A percentile compares a stretch with the other conserved stretches of the same genome.
Evolutionary conservation across 1,140 invertebrate genomes (phyloP).

Genomic region (Drosophila ogumai): DNA sequence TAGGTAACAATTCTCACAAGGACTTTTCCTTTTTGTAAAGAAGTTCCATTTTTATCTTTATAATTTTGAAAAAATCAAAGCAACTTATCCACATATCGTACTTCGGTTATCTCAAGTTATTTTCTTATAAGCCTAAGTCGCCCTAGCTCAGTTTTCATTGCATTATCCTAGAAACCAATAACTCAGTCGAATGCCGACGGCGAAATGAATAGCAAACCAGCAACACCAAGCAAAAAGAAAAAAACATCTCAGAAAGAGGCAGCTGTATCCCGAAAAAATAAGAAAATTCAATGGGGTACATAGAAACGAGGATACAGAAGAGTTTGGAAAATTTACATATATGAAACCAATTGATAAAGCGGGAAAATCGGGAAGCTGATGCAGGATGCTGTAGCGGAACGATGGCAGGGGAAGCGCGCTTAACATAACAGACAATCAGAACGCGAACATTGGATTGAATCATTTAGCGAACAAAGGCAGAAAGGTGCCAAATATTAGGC

Average conservation of each 20-base stretch:
- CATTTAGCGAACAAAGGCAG: constrained; percentile 59
- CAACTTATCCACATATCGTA: not conserved
- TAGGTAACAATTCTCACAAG: not conserved
- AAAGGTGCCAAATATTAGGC: constrained; percentile 77
- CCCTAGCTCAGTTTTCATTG: not conserved
- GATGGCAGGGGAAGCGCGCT: constrained; percentile 21
- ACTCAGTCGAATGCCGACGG: constrained; percentile 9
- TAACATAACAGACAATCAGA: constrained; percentile 53
- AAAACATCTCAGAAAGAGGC: constrained; percentile 29
- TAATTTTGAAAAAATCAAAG: not conserved
- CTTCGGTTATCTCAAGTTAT: no score
- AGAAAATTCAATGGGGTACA: constrained; percentile 21
- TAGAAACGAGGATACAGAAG: constrained; percentile 7
- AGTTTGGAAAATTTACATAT: constrained; percentile 66
- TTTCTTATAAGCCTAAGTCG: not conserved
- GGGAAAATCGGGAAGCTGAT: constrained; percentile 10
- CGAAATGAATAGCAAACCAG: constrained; percentile 32
- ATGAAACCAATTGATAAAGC: constrained; percentile 66
- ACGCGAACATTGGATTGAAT: constrained; percentile 55
- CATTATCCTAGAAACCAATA: constrained; percentile 6
- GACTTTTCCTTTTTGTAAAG: not conserved
- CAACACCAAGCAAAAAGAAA: constrained; percentile 19
- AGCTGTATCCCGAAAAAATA: constrained; percentile 57
- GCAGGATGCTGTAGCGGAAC: constrained; percentile 47
- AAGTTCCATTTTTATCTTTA: not conserved